Evolutionary conservation across 2,797 vertebrate species (phyloP).

Genomic region (Cuculus canorus): DNA sequence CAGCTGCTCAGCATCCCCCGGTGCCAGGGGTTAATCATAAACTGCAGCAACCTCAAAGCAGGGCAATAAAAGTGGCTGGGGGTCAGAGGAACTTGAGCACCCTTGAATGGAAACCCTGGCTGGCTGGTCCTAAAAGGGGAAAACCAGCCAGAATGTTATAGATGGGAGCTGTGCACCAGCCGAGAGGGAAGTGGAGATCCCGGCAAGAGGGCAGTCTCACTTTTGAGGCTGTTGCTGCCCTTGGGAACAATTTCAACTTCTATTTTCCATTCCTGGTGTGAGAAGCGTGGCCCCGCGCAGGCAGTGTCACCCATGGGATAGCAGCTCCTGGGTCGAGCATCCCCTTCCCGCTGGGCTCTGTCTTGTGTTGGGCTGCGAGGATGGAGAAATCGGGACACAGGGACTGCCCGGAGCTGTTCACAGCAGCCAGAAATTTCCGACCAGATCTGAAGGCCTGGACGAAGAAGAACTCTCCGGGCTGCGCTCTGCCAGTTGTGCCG

Average conservation of each 20-base stretch:
- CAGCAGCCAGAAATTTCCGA: neutral
- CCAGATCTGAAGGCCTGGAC: neutral
- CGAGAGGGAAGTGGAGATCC: neutral
- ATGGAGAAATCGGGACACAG: rapidly evolving
- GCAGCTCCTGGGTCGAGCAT: no score
- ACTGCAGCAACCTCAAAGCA: neutral
- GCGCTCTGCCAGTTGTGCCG: rapidly evolving
- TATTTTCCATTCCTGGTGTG: no score
- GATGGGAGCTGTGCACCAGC: neutral
- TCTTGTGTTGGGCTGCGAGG: rapidly evolving
- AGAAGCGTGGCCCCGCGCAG: no score
- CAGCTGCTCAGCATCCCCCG: neutral
- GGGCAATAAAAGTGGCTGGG: neutral
- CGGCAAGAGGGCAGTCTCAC: neutral
- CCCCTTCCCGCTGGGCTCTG: neutral
- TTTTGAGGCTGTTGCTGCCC: neutral
- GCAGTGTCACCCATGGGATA: no score
- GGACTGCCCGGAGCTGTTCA: neutral
- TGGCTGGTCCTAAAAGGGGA: neutral
- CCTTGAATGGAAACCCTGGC: no score
- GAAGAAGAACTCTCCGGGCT: rapidly evolving
- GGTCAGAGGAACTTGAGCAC: neutral
- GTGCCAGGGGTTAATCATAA: neutral
- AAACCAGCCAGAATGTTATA: rapidly evolving
- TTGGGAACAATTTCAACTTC: no score